Conservation (phyloP, 2,113 vertebrate species). For the Ceyx margarethae region DNA sequence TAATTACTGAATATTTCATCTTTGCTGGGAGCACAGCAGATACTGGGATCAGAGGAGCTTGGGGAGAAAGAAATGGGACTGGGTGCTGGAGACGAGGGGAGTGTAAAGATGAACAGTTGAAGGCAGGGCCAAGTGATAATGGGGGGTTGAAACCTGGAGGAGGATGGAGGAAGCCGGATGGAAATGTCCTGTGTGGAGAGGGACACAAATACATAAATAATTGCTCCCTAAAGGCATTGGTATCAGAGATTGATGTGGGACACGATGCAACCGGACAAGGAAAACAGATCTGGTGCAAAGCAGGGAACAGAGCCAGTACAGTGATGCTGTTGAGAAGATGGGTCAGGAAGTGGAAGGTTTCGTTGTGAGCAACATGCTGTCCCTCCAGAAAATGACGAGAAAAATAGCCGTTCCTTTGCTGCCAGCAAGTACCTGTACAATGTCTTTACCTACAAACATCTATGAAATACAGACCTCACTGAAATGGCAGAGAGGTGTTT, state of each 20-base stretch:
- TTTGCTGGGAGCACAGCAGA: neutral
- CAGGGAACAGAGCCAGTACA: neutral
- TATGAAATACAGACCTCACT: neutral
- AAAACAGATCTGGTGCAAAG: neutral
- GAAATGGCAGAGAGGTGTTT: neutral
- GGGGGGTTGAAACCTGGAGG: neutral
- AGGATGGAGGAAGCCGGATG: neutral
- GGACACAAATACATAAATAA: neutral
- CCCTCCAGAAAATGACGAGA: neutral
- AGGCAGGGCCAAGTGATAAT: neutral
- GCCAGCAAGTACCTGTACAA: neutral
- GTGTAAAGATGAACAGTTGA: neutral
- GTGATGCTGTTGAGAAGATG: neutral
- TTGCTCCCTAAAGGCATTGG: neutral
- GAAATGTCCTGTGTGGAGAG: neutral
- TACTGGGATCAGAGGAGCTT: neutral
- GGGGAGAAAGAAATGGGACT: neutral
- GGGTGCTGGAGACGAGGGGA: neutral
- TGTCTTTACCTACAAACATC: neutral
- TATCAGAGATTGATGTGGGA: neutral
- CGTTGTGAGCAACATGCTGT: neutral
- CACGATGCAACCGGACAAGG: neutral
- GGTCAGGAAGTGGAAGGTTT: neutral
- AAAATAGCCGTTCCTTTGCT: neutral
- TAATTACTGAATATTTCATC: conserved; percentile 19